Conservation (phyloP, 2,888 invertebrate genomes). For the Imbricaverruca yamaguchii region DNA sequence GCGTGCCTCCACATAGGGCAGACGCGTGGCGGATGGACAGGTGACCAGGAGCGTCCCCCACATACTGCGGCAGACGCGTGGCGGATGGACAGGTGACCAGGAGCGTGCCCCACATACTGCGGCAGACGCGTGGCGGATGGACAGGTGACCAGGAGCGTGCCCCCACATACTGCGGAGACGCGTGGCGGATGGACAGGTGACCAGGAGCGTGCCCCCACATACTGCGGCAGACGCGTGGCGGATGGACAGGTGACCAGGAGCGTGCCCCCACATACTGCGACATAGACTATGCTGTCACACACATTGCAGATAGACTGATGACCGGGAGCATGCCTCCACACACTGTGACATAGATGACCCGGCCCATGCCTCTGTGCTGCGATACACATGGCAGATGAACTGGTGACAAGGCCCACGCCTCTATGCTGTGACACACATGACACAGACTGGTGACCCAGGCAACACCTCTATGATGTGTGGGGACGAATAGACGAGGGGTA, state of each 20-base stretch:
- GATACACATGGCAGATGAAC: constrained; percentile 33
- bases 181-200: constrained; percentile 37
- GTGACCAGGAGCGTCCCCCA: constrained; percentile 32
- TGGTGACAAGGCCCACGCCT: too few species aligned
- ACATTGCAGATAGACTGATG: too few species aligned
- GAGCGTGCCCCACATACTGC: constrained; percentile 40
- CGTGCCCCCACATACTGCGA: constrained; percentile 38
- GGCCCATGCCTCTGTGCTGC: constrained; percentile 37
- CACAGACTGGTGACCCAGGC: too few species aligned
- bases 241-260: constrained; percentile 40
- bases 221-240: constrained; percentile 38
- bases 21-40: too few species aligned
- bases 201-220: constrained; percentile 36
- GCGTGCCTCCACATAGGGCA: constrained; percentile 39
- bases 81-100: constrained; percentile 38
- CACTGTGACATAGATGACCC: constrained; percentile 34
- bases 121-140: constrained; percentile 39
- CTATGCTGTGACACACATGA: too few species aligned
- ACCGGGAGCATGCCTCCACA: too few species aligned
- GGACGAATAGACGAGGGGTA: too few species aligned
- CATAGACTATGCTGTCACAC: constrained; percentile 39
- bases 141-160: constrained; percentile 37
- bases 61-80: constrained; percentile 30
- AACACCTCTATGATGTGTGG: too few species aligned
- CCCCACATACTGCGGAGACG: constrained; percentile 33